A percentile compares a stretch with the other conserved stretches of the same genome.
Evolutionary conservation across 2,113 vertebrate species (phyloP).

Genomic region (Serinus canaria): DNA sequence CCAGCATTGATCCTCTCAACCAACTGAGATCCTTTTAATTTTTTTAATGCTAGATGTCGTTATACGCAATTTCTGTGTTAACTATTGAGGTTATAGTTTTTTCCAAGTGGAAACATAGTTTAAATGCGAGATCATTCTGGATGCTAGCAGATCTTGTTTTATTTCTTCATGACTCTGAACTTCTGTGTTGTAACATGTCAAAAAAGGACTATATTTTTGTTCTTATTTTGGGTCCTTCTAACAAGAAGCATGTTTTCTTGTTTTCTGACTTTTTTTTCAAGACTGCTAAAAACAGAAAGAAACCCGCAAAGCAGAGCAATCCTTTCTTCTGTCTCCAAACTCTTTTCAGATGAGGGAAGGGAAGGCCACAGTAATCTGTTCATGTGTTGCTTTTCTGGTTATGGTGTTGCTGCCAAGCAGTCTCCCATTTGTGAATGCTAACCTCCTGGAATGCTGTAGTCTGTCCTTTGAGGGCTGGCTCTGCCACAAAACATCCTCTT

Average conservation of each 20-base stretch:
- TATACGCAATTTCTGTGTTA: not conserved
- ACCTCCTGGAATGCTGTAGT: not conserved
- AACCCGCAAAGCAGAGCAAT: not conserved
- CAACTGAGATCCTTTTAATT: not conserved
- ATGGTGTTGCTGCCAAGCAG: not conserved
- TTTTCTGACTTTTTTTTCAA: not conserved
- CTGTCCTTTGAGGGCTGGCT: not conserved
- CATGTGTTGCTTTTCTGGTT: not conserved
- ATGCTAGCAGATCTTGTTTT: not conserved
- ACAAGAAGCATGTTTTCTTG: not conserved
- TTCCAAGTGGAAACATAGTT: not conserved
- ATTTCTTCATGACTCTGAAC: not conserved
- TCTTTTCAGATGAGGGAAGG: not conserved
- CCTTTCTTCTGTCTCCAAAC: not conserved
- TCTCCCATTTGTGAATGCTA: not conserved
- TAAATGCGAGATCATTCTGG: rapidly evolving
- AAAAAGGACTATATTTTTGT: not conserved
- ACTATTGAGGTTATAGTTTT: not conserved
- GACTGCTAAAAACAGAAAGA: not conserved
- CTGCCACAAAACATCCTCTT: not conserved
- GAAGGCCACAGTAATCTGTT: not conserved
- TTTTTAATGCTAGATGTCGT: not conserved
- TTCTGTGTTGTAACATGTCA: not conserved
- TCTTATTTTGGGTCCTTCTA: not conserved
- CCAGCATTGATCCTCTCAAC: not conserved